phyloP scores from a whole-genome alignment of 1,140 invertebrate genomes.

The Dolichoris vasculosae region DNA sequence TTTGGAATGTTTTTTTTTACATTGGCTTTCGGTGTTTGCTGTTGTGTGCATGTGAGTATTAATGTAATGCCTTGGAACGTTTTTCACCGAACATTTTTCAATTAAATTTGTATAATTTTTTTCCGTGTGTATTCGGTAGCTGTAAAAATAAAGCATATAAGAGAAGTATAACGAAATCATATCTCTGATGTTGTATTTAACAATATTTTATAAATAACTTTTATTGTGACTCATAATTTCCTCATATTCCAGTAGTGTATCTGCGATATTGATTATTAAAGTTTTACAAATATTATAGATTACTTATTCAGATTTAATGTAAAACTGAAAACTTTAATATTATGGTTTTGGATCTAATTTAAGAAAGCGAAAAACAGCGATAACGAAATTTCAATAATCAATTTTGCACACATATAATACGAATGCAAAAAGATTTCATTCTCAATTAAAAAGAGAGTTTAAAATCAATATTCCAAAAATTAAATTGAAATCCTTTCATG shows the following conservation, averaged over 20 bases:
- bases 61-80: constrained; percentile 26
- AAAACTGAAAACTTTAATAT: background rate
- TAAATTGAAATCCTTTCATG: background rate
- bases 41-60: constrained; percentile 62
- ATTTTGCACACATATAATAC: background rate
- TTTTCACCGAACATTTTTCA: constrained; percentile 27
- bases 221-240: background rate
- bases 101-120: constrained; percentile 23
- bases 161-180: background rate
- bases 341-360: background rate
- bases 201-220: background rate
- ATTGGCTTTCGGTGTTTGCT: constrained; percentile 63
- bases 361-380: background rate
- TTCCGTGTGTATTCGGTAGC: background rate
- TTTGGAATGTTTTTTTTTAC: constrained; percentile 45
- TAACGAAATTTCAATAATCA: background rate
- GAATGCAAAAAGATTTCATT: background rate
- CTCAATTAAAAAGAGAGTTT: background rate
- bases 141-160: background rate
- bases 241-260: background rate
- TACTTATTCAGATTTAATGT: background rate
- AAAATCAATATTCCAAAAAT: background rate
- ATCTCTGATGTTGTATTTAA: background rate
- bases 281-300: background rate
- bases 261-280: background rate